Conservation (phyloP, 2,113 vertebrate species). For the Pelecanus crispus region DNA sequence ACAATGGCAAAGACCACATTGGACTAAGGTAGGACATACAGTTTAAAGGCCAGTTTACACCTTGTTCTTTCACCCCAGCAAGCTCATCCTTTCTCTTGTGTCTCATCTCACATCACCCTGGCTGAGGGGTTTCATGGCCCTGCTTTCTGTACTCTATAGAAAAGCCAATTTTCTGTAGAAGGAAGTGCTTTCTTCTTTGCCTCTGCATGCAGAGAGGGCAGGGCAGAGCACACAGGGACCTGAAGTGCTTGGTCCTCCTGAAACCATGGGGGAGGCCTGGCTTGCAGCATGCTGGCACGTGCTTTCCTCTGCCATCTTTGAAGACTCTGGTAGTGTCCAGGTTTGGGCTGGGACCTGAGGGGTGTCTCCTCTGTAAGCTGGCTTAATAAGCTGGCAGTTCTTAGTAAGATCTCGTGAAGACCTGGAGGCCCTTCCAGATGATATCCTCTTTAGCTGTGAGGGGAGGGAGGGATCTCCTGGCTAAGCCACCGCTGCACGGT, state of each 20-base stretch:
- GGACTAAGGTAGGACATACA: constrained; percentile 80
- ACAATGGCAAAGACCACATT: constrained; percentile 79
- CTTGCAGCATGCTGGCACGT: background rate
- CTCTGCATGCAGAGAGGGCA: background rate
- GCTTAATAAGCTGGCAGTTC: background rate
- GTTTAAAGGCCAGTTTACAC: background rate
- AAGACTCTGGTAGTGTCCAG: background rate
- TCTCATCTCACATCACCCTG: too few species aligned
- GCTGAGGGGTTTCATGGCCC: background rate
- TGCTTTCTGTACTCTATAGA: background rate
- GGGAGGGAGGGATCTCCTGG: background rate
- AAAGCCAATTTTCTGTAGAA: background rate
- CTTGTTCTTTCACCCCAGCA: background rate
- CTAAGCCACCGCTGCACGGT: background rate
- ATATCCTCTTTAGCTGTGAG: background rate
- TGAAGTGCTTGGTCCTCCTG: background rate
- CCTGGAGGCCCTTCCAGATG: background rate
- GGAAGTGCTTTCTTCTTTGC: background rate
- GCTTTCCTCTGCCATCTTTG: background rate
- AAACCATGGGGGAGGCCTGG: accelerated
- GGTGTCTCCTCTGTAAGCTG: background rate
- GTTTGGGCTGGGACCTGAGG: background rate
- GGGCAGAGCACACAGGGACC: background rate
- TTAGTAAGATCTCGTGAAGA: background rate
- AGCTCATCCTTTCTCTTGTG: background rate